Conservation (phyloP, 2,113 vertebrate genomes). For the Rhodinocichla rosea region DNA sequence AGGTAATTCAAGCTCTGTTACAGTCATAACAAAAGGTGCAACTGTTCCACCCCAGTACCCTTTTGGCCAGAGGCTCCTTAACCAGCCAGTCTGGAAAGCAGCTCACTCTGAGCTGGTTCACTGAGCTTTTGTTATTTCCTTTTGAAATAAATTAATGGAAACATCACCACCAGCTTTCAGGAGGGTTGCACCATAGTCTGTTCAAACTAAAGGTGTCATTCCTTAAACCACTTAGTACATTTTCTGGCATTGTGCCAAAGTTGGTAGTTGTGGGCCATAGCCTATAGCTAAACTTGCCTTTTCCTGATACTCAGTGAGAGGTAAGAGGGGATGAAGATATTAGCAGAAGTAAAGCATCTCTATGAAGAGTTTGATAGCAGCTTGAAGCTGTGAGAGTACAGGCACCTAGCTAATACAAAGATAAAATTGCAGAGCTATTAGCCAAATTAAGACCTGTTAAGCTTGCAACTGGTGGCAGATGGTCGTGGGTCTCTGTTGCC, state of each 20-base stretch:
- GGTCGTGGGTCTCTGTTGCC: neutral
- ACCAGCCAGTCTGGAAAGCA: neutral
- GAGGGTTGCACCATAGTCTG: neutral
- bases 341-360: neutral
- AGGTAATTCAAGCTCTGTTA: constrained; percentile 27
- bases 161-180: neutral
- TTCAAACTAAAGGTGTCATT: neutral
- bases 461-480: neutral
- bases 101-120: rapidly evolving
- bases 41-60: neutral
- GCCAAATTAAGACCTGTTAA: neutral
- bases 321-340: neutral
- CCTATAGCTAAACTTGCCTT: neutral
- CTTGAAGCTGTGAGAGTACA: neutral
- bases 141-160: neutral
- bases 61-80: neutral
- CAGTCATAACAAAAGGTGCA: neutral
- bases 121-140: neutral
- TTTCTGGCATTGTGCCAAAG: neutral
- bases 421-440: neutral
- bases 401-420: neutral
- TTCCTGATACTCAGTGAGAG: neutral
- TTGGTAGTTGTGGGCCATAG: neutral
- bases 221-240: neutral
- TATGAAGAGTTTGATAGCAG: neutral